Conservation (phyloP, 2,113 vertebrate species). For the Tringa solitaria region DNA sequence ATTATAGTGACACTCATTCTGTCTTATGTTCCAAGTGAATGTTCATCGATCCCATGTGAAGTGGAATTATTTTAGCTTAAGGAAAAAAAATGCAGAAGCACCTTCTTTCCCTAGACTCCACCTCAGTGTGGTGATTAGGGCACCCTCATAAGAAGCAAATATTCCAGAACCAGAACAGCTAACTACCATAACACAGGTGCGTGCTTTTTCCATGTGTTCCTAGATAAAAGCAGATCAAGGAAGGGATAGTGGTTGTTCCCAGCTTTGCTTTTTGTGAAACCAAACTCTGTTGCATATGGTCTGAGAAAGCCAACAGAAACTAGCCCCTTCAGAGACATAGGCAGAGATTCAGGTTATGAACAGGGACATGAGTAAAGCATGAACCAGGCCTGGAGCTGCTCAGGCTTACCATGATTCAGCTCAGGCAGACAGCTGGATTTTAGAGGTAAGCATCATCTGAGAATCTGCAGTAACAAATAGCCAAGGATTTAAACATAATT, state of each 20-base stretch:
- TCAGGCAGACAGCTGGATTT: neutral
- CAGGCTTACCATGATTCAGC: neutral
- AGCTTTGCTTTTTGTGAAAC: neutral
- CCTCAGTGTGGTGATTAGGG: neutral
- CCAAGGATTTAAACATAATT: neutral
- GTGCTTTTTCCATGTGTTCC: neutral
- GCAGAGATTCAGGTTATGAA: neutral
- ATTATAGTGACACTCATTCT: slow-evolving; percentile 1
- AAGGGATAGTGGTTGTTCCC: neutral
- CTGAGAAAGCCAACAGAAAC: neutral
- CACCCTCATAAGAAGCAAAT: neutral
- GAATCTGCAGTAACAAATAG: neutral
- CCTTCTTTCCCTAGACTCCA: neutral
- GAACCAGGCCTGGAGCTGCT: neutral
- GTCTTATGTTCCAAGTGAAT: neutral
- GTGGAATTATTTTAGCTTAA: neutral
- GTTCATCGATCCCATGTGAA: neutral
- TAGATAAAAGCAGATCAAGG: neutral
- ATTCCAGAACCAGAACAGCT: neutral
- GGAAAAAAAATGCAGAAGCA: neutral
- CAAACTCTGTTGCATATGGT: neutral
- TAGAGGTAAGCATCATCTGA: neutral
- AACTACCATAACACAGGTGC: neutral
- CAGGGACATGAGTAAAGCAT: neutral
- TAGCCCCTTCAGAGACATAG: accelerated